Evolutionary conservation across 2,113 vertebrate species (phyloP).

Genomic region (Elanus axillaris): DNA sequence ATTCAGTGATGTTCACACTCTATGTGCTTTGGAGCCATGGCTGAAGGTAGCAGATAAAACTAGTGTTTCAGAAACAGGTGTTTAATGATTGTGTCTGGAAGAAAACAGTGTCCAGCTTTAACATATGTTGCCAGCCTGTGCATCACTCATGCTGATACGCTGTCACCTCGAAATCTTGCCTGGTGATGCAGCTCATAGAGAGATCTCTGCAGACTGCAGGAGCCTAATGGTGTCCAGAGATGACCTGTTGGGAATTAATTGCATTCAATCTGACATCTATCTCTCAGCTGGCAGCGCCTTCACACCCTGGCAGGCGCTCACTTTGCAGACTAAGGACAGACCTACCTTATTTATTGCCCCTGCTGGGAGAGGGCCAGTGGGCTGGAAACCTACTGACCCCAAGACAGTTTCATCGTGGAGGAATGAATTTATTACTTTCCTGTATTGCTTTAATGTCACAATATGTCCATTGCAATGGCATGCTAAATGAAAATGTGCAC

Average conservation of each 20-base stretch:
- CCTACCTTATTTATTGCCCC: background rate
- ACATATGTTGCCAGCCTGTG: background rate
- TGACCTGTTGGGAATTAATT: background rate
- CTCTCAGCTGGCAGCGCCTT: rapidly evolving
- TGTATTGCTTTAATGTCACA: background rate
- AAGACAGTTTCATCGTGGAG: background rate
- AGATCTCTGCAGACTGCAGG: background rate
- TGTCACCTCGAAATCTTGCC: background rate
- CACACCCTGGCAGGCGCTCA: background rate
- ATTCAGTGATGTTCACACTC: background rate
- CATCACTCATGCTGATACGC: background rate
- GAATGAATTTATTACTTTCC: background rate
- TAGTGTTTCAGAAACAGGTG: background rate
- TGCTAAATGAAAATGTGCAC: background rate
- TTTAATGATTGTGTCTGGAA: background rate
- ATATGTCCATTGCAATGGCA: rapidly evolving
- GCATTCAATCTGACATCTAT: background rate
- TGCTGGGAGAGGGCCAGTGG: rapidly evolving
- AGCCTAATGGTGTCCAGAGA: background rate
- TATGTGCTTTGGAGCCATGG: background rate
- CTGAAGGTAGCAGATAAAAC: background rate
- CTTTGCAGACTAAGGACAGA: background rate
- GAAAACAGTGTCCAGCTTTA: background rate
- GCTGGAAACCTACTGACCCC: background rate
- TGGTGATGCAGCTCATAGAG: background rate